Percentiles rank a stretch among this genome's conserved stretches.
Evolutionary conservation across 2,888 invertebrate genomes (phyloP).

Genomic region (Elgonia sp.): DNA sequence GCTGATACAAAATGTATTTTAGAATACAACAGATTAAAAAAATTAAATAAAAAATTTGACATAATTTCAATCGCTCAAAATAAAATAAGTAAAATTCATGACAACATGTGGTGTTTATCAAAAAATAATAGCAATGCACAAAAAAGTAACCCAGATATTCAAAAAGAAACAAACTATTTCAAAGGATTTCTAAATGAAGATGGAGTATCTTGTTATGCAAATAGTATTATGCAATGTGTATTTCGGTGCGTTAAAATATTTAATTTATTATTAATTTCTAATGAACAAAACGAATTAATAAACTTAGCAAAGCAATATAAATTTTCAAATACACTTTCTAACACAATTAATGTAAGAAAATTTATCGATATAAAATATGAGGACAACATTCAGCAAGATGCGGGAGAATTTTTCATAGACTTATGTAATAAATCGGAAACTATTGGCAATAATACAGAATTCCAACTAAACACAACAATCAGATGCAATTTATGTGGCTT

Average conservation of each 20-base stretch:
- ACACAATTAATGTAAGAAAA: neutral
- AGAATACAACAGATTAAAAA: slow-evolving; percentile 6
- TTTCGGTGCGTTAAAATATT: neutral
- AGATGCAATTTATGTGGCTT: neutral
- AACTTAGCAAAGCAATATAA: slow-evolving; percentile 4
- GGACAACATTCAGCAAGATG: slow-evolving; percentile 22
- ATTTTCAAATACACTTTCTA: neutral
- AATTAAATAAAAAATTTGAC: neutral
- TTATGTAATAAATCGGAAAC: neutral
- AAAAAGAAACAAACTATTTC: neutral
- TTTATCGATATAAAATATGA: slow-evolving; percentile 17
- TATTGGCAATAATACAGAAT: neutral
- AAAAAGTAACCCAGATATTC: neutral
- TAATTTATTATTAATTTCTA: neutral
- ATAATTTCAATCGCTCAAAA: neutral
- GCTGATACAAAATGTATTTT: slow-evolving; percentile 38
- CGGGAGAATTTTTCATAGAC: slow-evolving; percentile 18
- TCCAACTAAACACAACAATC: neutral
- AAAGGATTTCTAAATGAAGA: slow-evolving; percentile 14
- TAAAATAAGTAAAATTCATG: neutral
- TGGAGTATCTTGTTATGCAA: slow-evolving; percentile 35
- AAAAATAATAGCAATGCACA: neutral
- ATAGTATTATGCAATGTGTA: slow-evolving; percentile 11
- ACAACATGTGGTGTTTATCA: slow-evolving; percentile 1
- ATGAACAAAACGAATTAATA: slow-evolving; percentile 1